Base-by-base conservation (phyloP, 2,888 invertebrate genomes). In the Drepana falcataria region DNA sequence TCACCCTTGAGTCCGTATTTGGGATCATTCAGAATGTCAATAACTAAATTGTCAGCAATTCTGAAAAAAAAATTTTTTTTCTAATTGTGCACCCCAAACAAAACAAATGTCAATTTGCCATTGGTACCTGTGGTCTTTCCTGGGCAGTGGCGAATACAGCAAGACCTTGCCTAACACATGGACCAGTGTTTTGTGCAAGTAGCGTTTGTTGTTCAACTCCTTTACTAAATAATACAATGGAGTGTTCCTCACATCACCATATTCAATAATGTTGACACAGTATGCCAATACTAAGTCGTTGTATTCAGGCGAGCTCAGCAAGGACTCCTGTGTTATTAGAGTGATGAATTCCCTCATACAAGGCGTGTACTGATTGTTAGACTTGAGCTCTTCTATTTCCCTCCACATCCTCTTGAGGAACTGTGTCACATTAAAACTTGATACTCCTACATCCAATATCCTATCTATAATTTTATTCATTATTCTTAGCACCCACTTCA, bases 101-200 rank as follows among this genome's bases (percentile, higher is more conserved):
- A 41, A 33, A 53, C 49, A 35, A n/a, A 35, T 48, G 53, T 47
- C 3, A 51, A 44, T 4, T 44, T 47, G 51, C 60, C 35, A 33
- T 35, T 4, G 2, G 2, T 73, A 92, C 93, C 92, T 92, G 67
- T 92, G 91, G 67, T 93, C 93, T 73, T 91, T 93, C 61, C 87
- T 87, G 44, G 84, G 83, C 9, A 92, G 83, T 52, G 87, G 83
- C 51, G 91, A 88, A 75, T 87, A 91, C 7, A 92, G 65, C 54
- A 93, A 65, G 48, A 92, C 82, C 53, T 92, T 87, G 57, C 84
- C 75, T 49, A 93, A 65, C 48, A 92, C 66, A 63, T 81, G 81
- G 48, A 85, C 66, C 55, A 91, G 70, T 49, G 83, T 81, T 2
- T 77, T 72, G 66, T 74, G 6, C 6, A 44, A 58, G 53, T 69